Base-by-base conservation (phyloP, 2,113 vertebrate species). In the Percina caprodes region DNA sequence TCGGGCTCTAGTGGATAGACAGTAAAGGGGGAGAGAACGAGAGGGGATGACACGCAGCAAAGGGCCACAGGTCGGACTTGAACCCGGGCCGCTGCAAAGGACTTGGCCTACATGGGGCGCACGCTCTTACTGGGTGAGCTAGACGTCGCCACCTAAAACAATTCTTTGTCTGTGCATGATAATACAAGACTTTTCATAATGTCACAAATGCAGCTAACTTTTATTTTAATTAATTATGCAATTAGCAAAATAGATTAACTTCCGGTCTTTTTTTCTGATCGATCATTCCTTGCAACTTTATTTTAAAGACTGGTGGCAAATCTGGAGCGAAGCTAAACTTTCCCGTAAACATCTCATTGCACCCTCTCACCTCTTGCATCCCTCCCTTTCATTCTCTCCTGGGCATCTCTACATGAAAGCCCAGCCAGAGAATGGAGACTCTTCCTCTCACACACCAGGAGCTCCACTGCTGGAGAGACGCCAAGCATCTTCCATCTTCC, bases 361-460 rank as follows among this genome's bases (percentile, higher is more conserved):
- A 78, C 75, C 79, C 66, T 62, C 71, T 86, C 88, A 88, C 90
- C 86, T 84, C 76, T 61, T 58, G 54, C 56, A 72, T 85, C 60
- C 79, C 55, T 83, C 49, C 65, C 86, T 79, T 83, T 84, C 65
- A 23, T 56, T 82, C 87, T 83, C 82, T 84, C 85, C 63, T 69
- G 82, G 69, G 83, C 30, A 49, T 74, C 78, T 87, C 74, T 26
- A 85, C 74, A 86, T 90, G 80, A 90, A 85, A 92, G 85, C 68
- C 72, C 87, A 78, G 66, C 42, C 77, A 69, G 75, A 88, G 80
- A 86, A 87, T 23, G 58, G 78, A 89, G 82, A 87, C 77, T 83
- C 80, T 84, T 88, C 86, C 86, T 90, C 88, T 73, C 67, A 84
- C 88, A 80, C 88, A 89, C 87, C 89, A 86, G 88, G 83, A 90